phyloP scores from a whole-genome alignment of 1,140 invertebrate genomes.

The Drosophila ercepeae region DNA sequence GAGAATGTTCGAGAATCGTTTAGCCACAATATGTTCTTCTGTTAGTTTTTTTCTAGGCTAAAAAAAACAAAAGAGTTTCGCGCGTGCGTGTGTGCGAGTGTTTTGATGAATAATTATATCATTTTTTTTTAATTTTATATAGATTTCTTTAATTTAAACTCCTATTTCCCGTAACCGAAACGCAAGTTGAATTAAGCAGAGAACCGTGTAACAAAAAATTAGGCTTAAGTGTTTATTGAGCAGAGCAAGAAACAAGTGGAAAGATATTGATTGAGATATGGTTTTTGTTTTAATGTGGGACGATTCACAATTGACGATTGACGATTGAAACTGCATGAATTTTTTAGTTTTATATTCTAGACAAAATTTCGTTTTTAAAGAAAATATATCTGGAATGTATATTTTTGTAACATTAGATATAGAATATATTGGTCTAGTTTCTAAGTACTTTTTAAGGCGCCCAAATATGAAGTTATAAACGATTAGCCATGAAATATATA shows the following conservation, averaged over 20 bases:
- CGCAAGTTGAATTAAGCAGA: conserved; percentile 13
- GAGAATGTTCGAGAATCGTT: conserved; percentile 3
- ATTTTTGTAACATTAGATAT: background rate
- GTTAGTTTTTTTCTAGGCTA: conserved; percentile 9
- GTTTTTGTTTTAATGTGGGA: conserved; percentile 21
- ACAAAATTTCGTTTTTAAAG: no score
- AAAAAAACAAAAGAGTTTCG: conserved; percentile 15
- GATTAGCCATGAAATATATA: background rate
- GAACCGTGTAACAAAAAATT: conserved; percentile 70
- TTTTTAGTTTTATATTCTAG: no score
- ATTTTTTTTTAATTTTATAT: no score
- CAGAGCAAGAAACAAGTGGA: conserved; percentile 53
- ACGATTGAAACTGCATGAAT: no score
- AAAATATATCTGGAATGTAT: no score
- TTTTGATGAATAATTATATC: conserved; percentile 28
- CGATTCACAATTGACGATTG: no score
- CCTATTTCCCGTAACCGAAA: conserved; percentile 11
- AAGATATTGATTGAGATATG: conserved; percentile 30
- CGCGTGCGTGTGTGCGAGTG: conserved; percentile 27
- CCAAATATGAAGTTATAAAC: no score
- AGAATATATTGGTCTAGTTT: no score
- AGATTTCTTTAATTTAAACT: conserved; percentile 16
- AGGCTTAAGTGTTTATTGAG: conserved; percentile 73
- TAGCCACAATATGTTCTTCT: conserved; percentile 21
- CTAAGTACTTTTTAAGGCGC: no score